A percentile compares a stretch with the other conserved stretches of the same genome.
Conservation (phyloP, 2,113 vertebrate species). For the Numenius arquata region DNA sequence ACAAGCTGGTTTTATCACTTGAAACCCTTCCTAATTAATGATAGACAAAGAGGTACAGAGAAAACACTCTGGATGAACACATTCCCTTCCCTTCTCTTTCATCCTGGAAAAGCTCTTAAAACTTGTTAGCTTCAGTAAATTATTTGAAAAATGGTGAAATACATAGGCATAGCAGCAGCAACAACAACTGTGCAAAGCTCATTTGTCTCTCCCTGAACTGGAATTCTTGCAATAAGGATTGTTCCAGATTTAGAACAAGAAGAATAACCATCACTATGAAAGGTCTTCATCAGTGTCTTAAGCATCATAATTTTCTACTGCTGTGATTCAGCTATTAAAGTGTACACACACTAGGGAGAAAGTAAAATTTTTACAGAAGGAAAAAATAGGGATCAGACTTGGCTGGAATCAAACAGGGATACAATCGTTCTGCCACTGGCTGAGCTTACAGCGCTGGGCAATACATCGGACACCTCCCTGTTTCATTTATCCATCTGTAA, state of each 20-base stretch:
- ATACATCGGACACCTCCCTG: conserved; percentile 19
- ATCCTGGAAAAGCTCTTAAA: conserved; percentile 8
- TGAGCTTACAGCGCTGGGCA: conserved; percentile 40
- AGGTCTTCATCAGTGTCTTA: neutral
- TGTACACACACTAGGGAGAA: neutral
- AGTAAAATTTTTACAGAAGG: neutral
- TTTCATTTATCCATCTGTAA: conserved; percentile 56
- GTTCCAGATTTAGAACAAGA: neutral
- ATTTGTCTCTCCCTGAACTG: neutral
- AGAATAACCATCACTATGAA: neutral
- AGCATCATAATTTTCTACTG: neutral
- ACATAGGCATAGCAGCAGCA: neutral
- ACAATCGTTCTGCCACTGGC: conserved; percentile 31
- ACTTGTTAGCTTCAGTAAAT: neutral
- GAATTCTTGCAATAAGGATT: neutral
- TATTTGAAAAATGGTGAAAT: conserved; percentile 8
- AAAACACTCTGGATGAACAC: conserved; percentile 6
- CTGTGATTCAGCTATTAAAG: conserved; percentile 7
- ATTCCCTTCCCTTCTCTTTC: neutral
- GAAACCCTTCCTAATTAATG: conserved; percentile 57
- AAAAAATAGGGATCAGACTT: neutral
- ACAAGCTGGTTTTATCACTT: conserved; percentile 50
- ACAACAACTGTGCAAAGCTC: neutral
- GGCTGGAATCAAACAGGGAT: conserved; percentile 23
- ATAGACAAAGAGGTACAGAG: conserved; percentile 30